phyloP scores from a whole-genome alignment of 2,797 vertebrate species.

The Xenops minutus region DNA sequence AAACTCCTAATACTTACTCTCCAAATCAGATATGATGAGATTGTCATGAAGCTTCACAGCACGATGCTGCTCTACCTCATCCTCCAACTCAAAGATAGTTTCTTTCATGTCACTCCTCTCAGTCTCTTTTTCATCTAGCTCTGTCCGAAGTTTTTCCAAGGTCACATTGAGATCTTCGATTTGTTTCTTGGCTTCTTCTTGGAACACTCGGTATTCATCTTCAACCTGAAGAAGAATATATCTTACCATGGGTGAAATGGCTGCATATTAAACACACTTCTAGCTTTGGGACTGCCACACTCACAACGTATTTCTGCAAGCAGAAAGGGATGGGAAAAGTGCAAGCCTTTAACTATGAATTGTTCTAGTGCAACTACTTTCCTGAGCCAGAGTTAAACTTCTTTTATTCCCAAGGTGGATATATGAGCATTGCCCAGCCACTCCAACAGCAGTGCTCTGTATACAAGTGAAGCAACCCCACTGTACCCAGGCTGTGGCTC shows the following conservation, averaged over 20 bases:
- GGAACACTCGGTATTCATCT: constrained; percentile 89
- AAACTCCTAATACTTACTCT: constrained; percentile 82
- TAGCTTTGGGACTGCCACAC: neutral
- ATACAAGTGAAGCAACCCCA: neutral
- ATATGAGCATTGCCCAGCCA: neutral
- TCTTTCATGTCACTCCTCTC: constrained; percentile 97
- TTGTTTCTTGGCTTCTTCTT: constrained; percentile 90
- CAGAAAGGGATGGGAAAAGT: neutral
- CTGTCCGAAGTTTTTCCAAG: constrained; percentile 86
- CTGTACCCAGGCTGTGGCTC: neutral
- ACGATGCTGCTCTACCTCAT: constrained; percentile 95
- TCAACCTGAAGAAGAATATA: constrained; percentile 78
- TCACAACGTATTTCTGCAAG: neutral
- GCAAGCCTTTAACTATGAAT: neutral
- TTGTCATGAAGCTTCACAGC: constrained; percentile 97
- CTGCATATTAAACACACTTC: neutral
- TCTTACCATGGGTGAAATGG: neutral
- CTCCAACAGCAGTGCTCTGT: neutral
- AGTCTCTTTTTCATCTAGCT: constrained; percentile 91
- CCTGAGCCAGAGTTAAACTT: neutral
- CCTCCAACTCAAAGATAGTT: constrained; percentile 96
- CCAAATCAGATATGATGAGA: constrained; percentile 93
- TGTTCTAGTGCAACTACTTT: neutral
- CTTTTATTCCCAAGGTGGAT: neutral
- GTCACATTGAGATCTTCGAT: constrained; percentile 86